Evolutionary conservation across 2,113 vertebrate species (phyloP), one percentile per base, ranked within the genome.

Genomic region (Fulmarus glacialis): DNA sequence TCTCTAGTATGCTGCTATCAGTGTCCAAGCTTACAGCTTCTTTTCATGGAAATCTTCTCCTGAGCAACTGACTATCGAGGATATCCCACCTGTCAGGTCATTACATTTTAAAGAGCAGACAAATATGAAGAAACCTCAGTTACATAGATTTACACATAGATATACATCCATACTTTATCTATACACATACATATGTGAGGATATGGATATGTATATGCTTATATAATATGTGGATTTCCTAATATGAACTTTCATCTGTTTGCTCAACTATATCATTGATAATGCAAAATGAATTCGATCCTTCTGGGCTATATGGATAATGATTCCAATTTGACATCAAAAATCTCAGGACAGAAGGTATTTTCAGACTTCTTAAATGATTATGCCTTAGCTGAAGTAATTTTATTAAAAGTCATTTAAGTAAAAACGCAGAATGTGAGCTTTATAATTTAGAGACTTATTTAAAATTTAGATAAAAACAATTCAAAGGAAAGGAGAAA

Each of bases 381-480:
- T 62, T 95, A 87, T 89, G 38, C 29, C 56, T 83, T 48, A 86
- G 38, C 12, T 38, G 59, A 93, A 96, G 45, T 79, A 82, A 78
- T 94, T 92, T 55, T 92, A 89, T 92, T 96, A 70, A 48, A 87
- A 86, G 8, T 38, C 32, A 64, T 91, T 87, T 92, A 77, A 81
- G 29, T 89, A 85, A 94, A 96, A 89, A 55, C 15, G 21, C 42
- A 64, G 42, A 90, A 84, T 2, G 1, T 36, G 30, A 86, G 23
- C 15, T 92, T 91, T 56, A 59, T 72, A 40, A 42, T 89, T 89
- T 67, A 64, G 34, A 90, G 38, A 73, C 40, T 89, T 72, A 85
- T 91, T 88, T 82, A 89, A 87, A 92, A 89, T 93, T 82, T 90
- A 91, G 64, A 91, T 84, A 82, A 80, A 48, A 89, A 59, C 12